Evolutionary conservation across 2,888 invertebrate species (phyloP), one percentile per base, ranked within the genome.

Genomic region (Eumerus sabulonum): DNA sequence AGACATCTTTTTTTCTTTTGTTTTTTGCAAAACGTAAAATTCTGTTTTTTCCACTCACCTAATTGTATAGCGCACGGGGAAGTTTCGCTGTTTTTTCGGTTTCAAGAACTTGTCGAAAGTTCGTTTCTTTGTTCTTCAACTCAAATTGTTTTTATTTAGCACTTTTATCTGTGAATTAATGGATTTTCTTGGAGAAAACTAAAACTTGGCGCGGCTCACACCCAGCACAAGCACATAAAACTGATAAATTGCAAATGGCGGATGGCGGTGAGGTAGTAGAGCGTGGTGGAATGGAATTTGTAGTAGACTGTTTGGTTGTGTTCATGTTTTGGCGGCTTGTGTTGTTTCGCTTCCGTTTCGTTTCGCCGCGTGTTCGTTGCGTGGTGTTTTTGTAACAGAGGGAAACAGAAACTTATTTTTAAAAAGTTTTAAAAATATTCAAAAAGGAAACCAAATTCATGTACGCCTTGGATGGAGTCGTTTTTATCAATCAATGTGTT

Each of bases 221-320:
- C 77, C 77, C 77, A 73, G 77, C 57, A 74, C 64, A 79, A 77
- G 74, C 74, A 73, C 47, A 67, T 47, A 77, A 77, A 79, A 79
- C 79, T 79, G 42, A 50, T 70, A 40, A 70, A 79, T 74, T 79
- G 79, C 79, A 79, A 79, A 79, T 79, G 79, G 79, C 79, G 74
- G 79, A 40, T 42, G 17, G 42, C 13, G 38, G 59, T 66, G 54
- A 60, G 64, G 19, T 64, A 38, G 64, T 53, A 64, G 45, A 64
- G 63, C n/a, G 18, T 50, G 40, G 9, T 27, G 45, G 45, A 36
- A 14, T 17, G 47, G 13, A 14, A 44, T 57, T 60, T 70, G 74
- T 74, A 79, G 42, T 64, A 79, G 74, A 64, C 70, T 60, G 40
- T 1, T 9, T 40, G n/a, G 3, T 40, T 11, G 11, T 40, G 3